Evolutionary conservation across 2,888 invertebrate species (phyloP).

Genomic region (Oscheius sp.): DNA sequence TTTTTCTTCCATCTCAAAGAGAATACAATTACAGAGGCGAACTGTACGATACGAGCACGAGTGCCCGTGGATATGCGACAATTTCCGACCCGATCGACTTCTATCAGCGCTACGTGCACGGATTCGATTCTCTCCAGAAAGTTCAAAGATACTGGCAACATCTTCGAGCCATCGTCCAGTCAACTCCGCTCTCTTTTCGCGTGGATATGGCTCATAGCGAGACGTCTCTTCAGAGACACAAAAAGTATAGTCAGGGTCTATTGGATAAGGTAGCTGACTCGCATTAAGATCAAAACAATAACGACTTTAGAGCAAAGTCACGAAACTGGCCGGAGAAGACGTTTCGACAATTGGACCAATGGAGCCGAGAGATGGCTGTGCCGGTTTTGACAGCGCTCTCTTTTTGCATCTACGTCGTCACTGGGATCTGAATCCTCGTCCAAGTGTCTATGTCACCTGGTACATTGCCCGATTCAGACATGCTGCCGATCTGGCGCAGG

Average conservation of each 20-base stretch:
- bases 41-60: constrained; percentile 62
- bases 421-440: constrained; percentile 64
- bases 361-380: constrained; percentile 46
- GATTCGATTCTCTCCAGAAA: constrained; percentile 46
- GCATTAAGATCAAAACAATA: not conserved
- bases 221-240: constrained; percentile 32
- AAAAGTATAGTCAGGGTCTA: constrained; percentile 41
- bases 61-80: constrained; percentile 55
- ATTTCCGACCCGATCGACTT: constrained; percentile 52
- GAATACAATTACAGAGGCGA: constrained; percentile 29
- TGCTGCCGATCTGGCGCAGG: constrained; percentile 35
- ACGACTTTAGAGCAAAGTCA: not conserved
- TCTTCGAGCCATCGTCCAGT: constrained; percentile 64
- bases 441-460: constrained; percentile 54
- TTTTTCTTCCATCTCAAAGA: not conserved
- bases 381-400: constrained; percentile 55
- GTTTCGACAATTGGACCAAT: constrained; percentile 32
- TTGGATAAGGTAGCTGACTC: constrained; percentile 40
- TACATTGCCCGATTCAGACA: constrained; percentile 50
- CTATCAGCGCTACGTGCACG: constrained; percentile 57
- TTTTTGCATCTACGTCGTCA: constrained; percentile 65
- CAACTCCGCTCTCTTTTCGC: constrained; percentile 60
- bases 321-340: not conserved
- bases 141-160: constrained; percentile 65
- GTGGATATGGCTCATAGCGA: constrained; percentile 39